Percentiles rank a stretch among this genome's conserved stretches.
Evolutionary conservation across 2,113 vertebrate genomes (phyloP).

Genomic region (Ciconia boyciana): DNA sequence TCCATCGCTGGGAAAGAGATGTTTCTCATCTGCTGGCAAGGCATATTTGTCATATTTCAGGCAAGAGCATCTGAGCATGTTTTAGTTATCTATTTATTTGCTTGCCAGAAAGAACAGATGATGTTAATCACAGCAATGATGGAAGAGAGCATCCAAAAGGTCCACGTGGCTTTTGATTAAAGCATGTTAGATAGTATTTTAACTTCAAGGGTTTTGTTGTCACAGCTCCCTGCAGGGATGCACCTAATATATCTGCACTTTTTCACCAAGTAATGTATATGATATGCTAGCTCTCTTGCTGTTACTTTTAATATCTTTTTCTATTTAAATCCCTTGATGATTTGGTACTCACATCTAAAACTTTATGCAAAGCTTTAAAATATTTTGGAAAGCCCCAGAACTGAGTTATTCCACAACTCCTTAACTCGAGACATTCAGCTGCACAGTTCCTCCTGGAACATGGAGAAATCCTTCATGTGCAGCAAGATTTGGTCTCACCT

Average conservation of each 20-base stretch:
- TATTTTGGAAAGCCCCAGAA: neutral
- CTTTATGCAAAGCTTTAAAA: neutral
- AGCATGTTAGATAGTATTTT: neutral
- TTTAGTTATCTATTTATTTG: constrained; percentile 51
- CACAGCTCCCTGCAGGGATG: neutral
- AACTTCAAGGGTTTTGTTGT: constrained; percentile 25
- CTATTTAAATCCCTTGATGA: neutral
- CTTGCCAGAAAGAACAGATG: constrained; percentile 48
- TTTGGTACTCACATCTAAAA: neutral
- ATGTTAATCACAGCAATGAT: constrained; percentile 42
- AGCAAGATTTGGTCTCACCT: neutral
- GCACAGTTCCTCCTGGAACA: neutral
- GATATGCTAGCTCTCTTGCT: neutral
- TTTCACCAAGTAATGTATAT: neutral
- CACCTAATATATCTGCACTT: neutral
- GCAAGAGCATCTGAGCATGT: neutral
- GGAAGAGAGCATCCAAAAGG: constrained; percentile 27
- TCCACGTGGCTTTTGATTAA: constrained; percentile 40
- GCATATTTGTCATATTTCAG: constrained; percentile 6
- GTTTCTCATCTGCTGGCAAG: neutral
- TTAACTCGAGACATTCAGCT: neutral
- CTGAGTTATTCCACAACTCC: neutral
- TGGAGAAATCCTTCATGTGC: neutral
- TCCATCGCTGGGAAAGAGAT: neutral
- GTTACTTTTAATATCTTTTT: neutral